phyloP scores from a whole-genome alignment of 35 echinoderm and acorn worm species.

The Eucidaris tribuloides region DNA sequence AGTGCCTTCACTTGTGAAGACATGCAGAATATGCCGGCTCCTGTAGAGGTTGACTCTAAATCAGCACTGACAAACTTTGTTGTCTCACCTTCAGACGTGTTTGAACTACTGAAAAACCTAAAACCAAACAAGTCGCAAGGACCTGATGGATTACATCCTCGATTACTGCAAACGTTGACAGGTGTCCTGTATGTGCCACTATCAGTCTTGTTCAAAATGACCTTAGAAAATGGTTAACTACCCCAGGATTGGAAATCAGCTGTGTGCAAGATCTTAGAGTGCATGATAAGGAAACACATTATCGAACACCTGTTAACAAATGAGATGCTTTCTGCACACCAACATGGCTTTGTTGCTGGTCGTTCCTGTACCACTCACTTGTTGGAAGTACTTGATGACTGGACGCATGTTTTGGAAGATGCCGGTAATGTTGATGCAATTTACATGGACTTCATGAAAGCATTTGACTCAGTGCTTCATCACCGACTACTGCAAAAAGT shows the following conservation, averaged over 20 bases:
- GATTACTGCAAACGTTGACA: conserved; percentile 14
- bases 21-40: not conserved
- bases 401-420: not conserved
- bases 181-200: not conserved
- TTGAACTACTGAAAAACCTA: not conserved
- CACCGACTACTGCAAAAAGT: not conserved
- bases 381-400: not conserved
- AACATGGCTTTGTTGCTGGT: conserved; percentile 34
- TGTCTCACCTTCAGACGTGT: not conserved
- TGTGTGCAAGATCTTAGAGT: conserved; percentile 40
- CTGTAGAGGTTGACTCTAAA: not conserved
- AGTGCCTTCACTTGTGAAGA: conserved; percentile 39
- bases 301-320: not conserved
- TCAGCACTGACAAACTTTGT: not conserved
- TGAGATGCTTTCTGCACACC: conserved; percentile 16
- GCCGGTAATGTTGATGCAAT: not conserved
- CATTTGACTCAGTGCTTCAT: conserved; percentile 5
- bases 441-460: conserved; percentile 21
- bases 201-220: conserved; percentile 32
- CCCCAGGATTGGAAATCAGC: conserved; percentile 55
- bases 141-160: conserved; percentile 35
- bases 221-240: conserved; percentile 20
- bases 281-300: not conserved
- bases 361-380: not conserved
- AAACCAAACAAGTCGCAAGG: conserved; percentile 17